phyloP scores from a whole-genome alignment of 1,140 invertebrate genomes.

The Ditylenchus dipsaci region DNA sequence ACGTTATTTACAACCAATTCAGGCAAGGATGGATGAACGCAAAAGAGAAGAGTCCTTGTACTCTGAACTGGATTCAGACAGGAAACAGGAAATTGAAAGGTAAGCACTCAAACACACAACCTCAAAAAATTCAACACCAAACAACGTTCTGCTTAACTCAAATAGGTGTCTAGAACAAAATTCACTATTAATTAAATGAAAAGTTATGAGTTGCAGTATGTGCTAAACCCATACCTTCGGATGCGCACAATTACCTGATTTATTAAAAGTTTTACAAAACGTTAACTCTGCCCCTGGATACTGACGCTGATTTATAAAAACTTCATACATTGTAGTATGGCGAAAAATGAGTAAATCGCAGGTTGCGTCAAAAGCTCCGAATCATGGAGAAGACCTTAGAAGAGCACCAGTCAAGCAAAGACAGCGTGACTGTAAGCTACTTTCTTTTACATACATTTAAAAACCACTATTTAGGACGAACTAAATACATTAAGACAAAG shows the following conservation, averaged over 20 bases:
- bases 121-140: not conserved
- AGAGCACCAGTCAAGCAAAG: not conserved
- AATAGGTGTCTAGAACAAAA: not conserved
- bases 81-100: constrained; percentile 23
- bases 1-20: too few species aligned
- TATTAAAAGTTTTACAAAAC: too few species aligned
- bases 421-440: not conserved
- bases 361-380: not conserved
- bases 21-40: constrained; percentile 21
- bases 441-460: not conserved
- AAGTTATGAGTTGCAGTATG: not conserved
- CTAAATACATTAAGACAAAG: constrained; percentile 12
- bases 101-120: constrained; percentile 20
- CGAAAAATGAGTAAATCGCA: not conserved
- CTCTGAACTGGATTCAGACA: constrained; percentile 23
- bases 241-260: too few species aligned
- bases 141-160: not conserved
- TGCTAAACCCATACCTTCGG: too few species aligned
- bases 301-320: too few species aligned
- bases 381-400: not conserved
- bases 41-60: constrained; percentile 27
- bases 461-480: constrained; percentile 24
- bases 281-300: too few species aligned
- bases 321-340: not conserved
- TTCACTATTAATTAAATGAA: not conserved